Conservation (phyloP, 1,140 invertebrate genomes). For the Dendrolimus kikuchii region DNA sequence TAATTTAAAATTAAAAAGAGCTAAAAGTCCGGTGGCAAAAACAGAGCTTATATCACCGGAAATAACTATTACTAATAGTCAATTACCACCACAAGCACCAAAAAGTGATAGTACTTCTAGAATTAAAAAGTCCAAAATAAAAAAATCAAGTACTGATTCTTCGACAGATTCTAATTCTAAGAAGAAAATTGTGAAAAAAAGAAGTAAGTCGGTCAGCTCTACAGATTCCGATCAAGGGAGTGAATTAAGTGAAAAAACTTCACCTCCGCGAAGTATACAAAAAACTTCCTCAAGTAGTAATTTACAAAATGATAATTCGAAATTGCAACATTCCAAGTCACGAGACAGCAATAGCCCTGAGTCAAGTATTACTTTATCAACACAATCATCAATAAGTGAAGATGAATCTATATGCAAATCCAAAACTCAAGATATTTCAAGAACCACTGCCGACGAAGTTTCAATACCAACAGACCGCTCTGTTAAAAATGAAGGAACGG, state of each 20-base stretch:
- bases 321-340: constrained; percentile 57
- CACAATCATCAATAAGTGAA: constrained; percentile 62
- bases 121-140: constrained; percentile 59
- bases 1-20: constrained; percentile 54
- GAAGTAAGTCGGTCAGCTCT: constrained; percentile 72
- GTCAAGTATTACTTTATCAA: constrained; percentile 56
- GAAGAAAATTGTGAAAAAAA: constrained; percentile 56
- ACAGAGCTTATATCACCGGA: constrained; percentile 49
- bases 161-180: constrained; percentile 60
- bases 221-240: constrained; percentile 66
- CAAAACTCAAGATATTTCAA: constrained; percentile 52
- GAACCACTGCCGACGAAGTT: constrained; percentile 74
- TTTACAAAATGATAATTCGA: constrained; percentile 34
- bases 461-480: constrained; percentile 73
- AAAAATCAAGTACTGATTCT: constrained; percentile 54
- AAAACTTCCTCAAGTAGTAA: constrained; percentile 37
- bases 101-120: constrained; percentile 67
- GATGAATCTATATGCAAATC: constrained; percentile 57
- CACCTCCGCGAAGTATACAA: constrained; percentile 23
- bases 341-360: constrained; percentile 69
- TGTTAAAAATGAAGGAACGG: constrained; percentile 70
- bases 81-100: constrained; percentile 75
- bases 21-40: constrained; percentile 32
- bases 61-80: constrained; percentile 54
- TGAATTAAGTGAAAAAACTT: constrained; percentile 35